Evolutionary conservation across 2,888 invertebrate species (phyloP).

Genomic region (Imbricaverruca yamaguchii): DNA sequence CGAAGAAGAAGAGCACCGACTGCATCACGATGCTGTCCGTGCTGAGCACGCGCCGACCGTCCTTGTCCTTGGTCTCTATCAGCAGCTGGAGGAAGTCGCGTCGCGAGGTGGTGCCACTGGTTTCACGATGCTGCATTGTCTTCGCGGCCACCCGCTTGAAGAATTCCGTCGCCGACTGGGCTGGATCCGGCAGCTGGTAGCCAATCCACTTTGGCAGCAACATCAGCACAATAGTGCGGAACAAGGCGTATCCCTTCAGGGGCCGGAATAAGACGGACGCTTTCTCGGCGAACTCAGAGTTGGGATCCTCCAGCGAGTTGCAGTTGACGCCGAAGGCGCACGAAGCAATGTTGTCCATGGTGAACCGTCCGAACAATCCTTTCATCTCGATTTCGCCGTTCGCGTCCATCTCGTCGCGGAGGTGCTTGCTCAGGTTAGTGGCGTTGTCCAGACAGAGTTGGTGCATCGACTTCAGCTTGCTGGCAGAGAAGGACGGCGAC

Average conservation of each 20-base stretch:
- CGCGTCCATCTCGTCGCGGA: slow-evolving; percentile 38
- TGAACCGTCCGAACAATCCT: slow-evolving; percentile 52
- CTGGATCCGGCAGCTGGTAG: background rate
- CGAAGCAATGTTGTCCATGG: slow-evolving; percentile 55
- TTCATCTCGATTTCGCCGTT: slow-evolving; percentile 46
- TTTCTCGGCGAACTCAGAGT: slow-evolving; percentile 32
- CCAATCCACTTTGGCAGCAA: background rate
- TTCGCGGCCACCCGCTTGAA: background rate
- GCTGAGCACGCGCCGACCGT: background rate
- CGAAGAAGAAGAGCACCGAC: background rate
- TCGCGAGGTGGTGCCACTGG: background rate
- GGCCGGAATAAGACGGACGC: background rate
- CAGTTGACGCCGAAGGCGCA: slow-evolving; percentile 57
- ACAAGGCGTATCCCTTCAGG: background rate
- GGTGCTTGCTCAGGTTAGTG: background rate
- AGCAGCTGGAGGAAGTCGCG: background rate
- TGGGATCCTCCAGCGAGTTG: slow-evolving; percentile 50
- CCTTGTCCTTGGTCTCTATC: background rate
- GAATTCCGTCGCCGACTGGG: background rate
- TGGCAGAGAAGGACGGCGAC: slow-evolving; percentile 58
- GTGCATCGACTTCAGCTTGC: slow-evolving; percentile 52
- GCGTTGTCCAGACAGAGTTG: background rate
- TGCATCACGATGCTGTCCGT: background rate
- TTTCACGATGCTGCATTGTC: background rate
- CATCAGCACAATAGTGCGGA: background rate